Percentiles rank a stretch among this genome's conserved stretches.
phyloP scores from a whole-genome alignment of 2,797 vertebrate genomes.

The Malacoraja senta region DNA sequence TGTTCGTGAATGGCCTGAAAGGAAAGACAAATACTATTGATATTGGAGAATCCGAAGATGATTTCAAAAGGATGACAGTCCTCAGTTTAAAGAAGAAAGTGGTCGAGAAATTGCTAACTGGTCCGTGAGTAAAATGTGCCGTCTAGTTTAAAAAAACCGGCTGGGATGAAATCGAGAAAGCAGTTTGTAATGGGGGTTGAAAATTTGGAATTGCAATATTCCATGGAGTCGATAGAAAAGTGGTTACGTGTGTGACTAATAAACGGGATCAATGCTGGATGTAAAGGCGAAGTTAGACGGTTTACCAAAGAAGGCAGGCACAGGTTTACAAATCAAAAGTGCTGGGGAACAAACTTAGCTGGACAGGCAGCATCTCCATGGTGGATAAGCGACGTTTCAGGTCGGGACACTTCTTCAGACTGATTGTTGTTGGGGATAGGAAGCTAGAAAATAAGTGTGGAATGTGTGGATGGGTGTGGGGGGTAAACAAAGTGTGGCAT shows the following conservation, averaged over 20 bases:
- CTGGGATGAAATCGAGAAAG: neutral
- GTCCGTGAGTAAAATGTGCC: slow-evolving; percentile 41
- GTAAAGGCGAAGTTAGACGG: neutral
- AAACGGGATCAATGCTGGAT: neutral
- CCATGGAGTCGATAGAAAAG: neutral
- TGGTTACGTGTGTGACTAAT: neutral
- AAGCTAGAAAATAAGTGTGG: too few relatives aligned
- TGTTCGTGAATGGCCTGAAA: slow-evolving; percentile 47
- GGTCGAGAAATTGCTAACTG: slow-evolving; percentile 45
- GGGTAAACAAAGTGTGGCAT: too few relatives aligned
- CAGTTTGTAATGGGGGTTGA: neutral
- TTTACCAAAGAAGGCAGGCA: too few relatives aligned
- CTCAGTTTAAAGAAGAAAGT: slow-evolving; percentile 51
- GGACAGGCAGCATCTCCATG: neutral
- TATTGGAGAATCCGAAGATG: slow-evolving; percentile 50
- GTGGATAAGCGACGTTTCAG: too few relatives aligned
- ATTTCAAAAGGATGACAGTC: slow-evolving; percentile 50
- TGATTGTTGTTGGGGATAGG: too few relatives aligned
- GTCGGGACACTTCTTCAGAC: too few relatives aligned
- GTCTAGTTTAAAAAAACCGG: neutral
- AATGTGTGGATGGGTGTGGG: too few relatives aligned
- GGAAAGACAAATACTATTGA: slow-evolving; percentile 50
- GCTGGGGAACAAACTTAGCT: neutral
- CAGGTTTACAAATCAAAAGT: neutral
- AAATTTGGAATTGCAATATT: neutral